These are phyloP conservation scores for Drosophila navojoa DNA, from an alignment of 1,140 invertebrate species.

Conservation along the genomic window DNA sequence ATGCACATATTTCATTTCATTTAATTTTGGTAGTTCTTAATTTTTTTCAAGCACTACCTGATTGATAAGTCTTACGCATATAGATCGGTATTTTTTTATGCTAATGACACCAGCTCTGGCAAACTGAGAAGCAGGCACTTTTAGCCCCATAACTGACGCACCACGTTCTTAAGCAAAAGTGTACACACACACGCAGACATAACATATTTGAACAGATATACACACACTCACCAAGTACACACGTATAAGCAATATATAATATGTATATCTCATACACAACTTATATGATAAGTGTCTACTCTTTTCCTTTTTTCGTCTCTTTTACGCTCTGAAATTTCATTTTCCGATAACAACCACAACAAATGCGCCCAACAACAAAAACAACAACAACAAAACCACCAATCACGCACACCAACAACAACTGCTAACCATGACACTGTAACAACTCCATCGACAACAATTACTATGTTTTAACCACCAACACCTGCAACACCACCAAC, in stretches of 20 bases:
- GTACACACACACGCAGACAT: background rate
- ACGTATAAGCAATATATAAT: constrained; percentile 70
- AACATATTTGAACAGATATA: constrained; percentile 66
- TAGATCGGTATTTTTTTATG: constrained; percentile 9
- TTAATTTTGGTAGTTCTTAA: background rate
- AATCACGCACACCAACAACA: constrained; percentile 19
- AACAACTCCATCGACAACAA: constrained; percentile 46
- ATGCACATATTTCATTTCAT: background rate
- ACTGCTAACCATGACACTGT: constrained; percentile 37
- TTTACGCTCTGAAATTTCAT: constrained; percentile 82
- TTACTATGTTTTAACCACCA: constrained; percentile 26
- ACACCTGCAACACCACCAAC: constrained; percentile 6
- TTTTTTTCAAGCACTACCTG: constrained; percentile 16
- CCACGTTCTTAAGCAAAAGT: constrained; percentile 36
- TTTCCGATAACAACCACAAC: constrained; percentile 68
- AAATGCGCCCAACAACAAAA: constrained; percentile 56
- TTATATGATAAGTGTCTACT: constrained; percentile 83
- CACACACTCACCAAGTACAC: constrained; percentile 44
- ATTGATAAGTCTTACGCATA: constrained; percentile 19
- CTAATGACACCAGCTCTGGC: constrained; percentile 21
- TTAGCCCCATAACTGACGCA: constrained; percentile 54
- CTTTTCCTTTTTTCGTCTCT: constrained; percentile 82
- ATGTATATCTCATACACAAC: constrained; percentile 78
- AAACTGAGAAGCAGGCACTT: constrained; percentile 5
- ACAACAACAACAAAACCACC: constrained; percentile 12